Conservation (phyloP, 2,113 vertebrate species). For the Microcebus jonahi region DNA sequence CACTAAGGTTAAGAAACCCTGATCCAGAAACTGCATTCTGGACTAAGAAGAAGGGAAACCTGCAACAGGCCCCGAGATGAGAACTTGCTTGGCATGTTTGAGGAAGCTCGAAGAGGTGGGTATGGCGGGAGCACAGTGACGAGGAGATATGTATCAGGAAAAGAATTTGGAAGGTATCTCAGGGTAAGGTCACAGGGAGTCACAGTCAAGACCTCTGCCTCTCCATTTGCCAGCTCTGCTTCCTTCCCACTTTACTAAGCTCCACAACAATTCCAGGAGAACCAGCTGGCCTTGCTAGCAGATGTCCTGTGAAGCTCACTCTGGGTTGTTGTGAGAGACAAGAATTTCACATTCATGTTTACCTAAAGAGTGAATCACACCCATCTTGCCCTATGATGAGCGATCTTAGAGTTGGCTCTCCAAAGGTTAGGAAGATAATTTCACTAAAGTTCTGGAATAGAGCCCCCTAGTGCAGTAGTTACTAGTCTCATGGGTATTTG, state of each 20-base stretch:
- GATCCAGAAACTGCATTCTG: background rate
- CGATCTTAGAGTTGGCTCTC: background rate
- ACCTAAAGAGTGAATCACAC: background rate
- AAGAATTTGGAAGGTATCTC: background rate
- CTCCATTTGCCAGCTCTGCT: background rate
- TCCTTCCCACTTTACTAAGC: background rate
- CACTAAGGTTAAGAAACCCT: background rate
- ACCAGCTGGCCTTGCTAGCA: background rate
- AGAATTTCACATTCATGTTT: background rate
- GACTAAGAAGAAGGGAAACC: background rate
- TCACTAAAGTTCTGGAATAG: background rate
- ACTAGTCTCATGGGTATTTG: background rate
- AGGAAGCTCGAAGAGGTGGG: background rate
- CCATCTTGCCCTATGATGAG: background rate
- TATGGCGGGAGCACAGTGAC: background rate
- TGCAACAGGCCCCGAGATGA: background rate
- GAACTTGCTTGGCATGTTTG: background rate
- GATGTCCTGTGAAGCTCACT: background rate
- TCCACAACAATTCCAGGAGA: background rate
- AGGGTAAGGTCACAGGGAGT: background rate
- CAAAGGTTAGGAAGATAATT: background rate
- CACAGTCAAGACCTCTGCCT: background rate
- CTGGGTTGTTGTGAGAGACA: background rate
- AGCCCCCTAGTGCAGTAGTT: background rate
- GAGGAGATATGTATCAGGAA: background rate